phyloP scores from a whole-genome alignment of 2,113 vertebrate genomes.

The Amia ocellicauda region DNA sequence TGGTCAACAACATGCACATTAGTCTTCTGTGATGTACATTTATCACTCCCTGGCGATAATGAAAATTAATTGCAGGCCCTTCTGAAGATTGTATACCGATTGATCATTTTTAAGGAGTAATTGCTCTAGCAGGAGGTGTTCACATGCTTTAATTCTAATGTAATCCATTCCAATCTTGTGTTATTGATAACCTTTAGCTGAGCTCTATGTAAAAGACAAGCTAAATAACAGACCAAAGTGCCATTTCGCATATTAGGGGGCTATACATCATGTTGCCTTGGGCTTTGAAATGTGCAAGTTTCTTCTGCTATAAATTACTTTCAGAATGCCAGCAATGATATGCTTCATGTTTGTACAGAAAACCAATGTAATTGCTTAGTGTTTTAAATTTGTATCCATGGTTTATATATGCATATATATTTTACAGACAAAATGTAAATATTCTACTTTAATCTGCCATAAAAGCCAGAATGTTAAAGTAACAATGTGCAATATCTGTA shows the following conservation, averaged over 20 bases:
- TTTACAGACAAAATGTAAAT: no score
- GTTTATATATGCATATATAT: no score
- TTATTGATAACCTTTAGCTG: conserved; percentile 61
- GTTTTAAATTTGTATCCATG: no score
- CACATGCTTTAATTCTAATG: conserved; percentile 61
- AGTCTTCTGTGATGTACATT: conserved; percentile 43
- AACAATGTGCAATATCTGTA: no score
- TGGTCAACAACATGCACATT: conserved; percentile 42
- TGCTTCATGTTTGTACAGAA: not conserved
- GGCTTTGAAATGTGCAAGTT: conserved; percentile 20
- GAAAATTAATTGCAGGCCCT: conserved; percentile 66
- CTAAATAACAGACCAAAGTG: conserved; percentile 48
- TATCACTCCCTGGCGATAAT: conserved; percentile 59
- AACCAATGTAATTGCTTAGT: not conserved
- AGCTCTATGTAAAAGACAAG: conserved; percentile 51
- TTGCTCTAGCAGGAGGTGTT: conserved; percentile 29
- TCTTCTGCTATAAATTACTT: conserved; percentile 9
- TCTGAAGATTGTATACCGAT: conserved; percentile 61
- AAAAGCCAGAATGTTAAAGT: no score
- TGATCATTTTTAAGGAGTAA: conserved; percentile 57
- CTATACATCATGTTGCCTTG: conserved; percentile 54
- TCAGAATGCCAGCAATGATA: conserved; percentile 11
- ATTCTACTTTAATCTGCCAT: no score
- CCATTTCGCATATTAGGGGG: conserved; percentile 50
- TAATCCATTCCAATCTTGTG: conserved; percentile 59